Base-by-base conservation (phyloP, 2,888 invertebrate genomes). In the Macrophya alboannulata region DNA sequence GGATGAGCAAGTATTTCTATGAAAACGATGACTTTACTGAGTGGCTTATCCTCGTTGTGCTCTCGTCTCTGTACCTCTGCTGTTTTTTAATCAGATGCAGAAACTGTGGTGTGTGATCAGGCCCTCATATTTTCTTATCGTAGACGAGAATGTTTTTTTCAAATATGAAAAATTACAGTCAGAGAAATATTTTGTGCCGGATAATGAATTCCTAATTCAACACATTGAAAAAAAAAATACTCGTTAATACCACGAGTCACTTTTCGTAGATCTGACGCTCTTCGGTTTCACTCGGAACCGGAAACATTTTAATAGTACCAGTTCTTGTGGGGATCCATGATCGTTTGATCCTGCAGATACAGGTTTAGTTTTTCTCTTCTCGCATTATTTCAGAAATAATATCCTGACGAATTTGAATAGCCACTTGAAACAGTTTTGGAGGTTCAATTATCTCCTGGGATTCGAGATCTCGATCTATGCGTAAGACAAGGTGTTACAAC, bases 401-500 rank as follows among this genome's bases (percentile, higher is more conserved):
- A 25, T 68, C 17, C 10, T 2, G 6, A 17, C 31, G 37, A 68
- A 68, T 68, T 6, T 17, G 12, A 37, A 15, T 68, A 37, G 12
- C 68, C 17, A 17, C 10, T 68, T 4, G 37, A 68, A 55, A 37
- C 6, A 68, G 68, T 68, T 62, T 62, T 17, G 37, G 4, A 15
- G 37, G 21, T 68, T 37, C 15, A 31, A 68, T 68, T 5, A 68
- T 37, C 37, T 37, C n/a, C 72, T 74, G 72, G 72, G 45, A 45
- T 21, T 45, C n/a, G 21, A 43, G 45, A 45, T 74, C 21, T 45
- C 21, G 45, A 74, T 74, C 45, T 62, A 74, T 45, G 72, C n/a
- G 25, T 74, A 45, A 45, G 77, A 88, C 88, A 87, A 89, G 86
- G 81, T 79, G 83, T 89, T 88, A 87, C 88, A 87, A 87, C 88